Percentiles rank a stretch among this genome's conserved stretches.
Evolutionary conservation across 2,888 invertebrate genomes (phyloP).

Genomic region (Drosophila nr. medialis): DNA sequence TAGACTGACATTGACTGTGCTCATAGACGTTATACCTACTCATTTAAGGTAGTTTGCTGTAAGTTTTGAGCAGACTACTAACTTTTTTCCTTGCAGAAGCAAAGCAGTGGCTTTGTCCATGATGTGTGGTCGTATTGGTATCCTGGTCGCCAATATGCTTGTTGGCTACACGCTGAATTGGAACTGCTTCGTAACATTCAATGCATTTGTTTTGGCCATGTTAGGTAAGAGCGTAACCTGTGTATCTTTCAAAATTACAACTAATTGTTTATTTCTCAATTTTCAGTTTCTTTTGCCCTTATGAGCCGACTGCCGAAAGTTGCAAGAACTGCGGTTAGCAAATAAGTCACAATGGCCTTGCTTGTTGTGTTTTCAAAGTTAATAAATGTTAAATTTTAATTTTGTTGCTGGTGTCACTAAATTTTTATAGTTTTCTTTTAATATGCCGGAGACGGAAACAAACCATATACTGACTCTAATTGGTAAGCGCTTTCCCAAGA

Average conservation of each 20-base stretch:
- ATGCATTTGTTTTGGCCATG: slow-evolving; percentile 18
- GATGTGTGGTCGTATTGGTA: slow-evolving; percentile 35
- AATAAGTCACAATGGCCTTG: background rate
- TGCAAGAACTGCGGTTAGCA: background rate
- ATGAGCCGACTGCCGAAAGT: background rate
- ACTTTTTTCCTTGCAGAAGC: slow-evolving; percentile 12
- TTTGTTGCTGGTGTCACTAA: background rate
- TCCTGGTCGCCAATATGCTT: slow-evolving; percentile 13
- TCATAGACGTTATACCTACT: slow-evolving; percentile 42
- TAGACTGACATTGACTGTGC: slow-evolving; percentile 17
- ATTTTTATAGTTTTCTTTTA: background rate
- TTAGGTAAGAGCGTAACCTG: slow-evolving; percentile 7
- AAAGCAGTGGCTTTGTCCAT: slow-evolving; percentile 35
- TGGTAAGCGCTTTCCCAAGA: slow-evolving; percentile 14
- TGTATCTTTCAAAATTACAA: background rate
- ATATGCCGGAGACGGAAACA: slow-evolving; percentile 9
- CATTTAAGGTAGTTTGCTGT: slow-evolving; percentile 28
- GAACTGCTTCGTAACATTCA: slow-evolving; percentile 37
- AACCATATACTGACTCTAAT: slow-evolving; percentile 28
- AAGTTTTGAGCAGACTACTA: too few species aligned
- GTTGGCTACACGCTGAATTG: slow-evolving; percentile 27
- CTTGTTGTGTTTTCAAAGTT: slow-evolving; percentile 1
- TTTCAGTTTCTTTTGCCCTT: slow-evolving; percentile 1
- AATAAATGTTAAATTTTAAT: slow-evolving; percentile 10
- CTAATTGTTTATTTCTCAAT: background rate